Evolutionary conservation across 2,797 vertebrate genomes (phyloP), one percentile per base, ranked within the genome.

Genomic region (Thalassophryne amazonica): DNA sequence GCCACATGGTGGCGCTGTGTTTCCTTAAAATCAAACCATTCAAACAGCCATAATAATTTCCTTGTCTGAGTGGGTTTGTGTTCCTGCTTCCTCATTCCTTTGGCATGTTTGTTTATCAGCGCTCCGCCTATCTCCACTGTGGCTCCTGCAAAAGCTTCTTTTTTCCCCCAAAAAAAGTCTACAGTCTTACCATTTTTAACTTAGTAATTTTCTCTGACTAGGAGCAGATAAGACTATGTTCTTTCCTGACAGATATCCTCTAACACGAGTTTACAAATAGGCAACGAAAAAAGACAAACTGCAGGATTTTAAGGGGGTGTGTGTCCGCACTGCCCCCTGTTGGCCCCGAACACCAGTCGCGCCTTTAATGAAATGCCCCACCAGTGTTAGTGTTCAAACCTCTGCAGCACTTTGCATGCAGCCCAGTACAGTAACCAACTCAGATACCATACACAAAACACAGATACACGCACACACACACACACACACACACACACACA

Each of bases 321-420:
- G 2, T 54, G 69, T 48, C 80, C 77, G 80, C 64, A 47, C 50
- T 43, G 52, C 77, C 80, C 64, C 47, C 50, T 43, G 52, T 69
- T 45, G 48, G 78, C 73, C 49, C 53, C 73, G 69, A 60, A 74
- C 45, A 51, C 61, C 42, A 33, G 77, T 61, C 66, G 70, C 55
- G 75, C 79, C 54, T 67, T 40, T 85, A 78, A 84, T 85, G 80
- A 87, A 87, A 81, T 78, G 68, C 77, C 70, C 41, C 39, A 74
- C 67, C 45, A 25, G 38, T 35, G 20, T 16, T 11, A 11, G n/a
- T 28, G 53, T 71, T 68, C 22, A 68, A 63, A 73, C 69, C 69
- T 47, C 47, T 39, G 53, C 48, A 63, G 59, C 41, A 51, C 23
- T 46, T 64, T 18, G 35, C 67, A 56, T 40, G 56, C 45, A 71